Percentiles rank a stretch among this genome's conserved stretches.
These are phyloP conservation scores for Neopelma chrysocephalum DNA, from an alignment of 2,797 vertebrate species.

Conservation along the genomic window DNA sequence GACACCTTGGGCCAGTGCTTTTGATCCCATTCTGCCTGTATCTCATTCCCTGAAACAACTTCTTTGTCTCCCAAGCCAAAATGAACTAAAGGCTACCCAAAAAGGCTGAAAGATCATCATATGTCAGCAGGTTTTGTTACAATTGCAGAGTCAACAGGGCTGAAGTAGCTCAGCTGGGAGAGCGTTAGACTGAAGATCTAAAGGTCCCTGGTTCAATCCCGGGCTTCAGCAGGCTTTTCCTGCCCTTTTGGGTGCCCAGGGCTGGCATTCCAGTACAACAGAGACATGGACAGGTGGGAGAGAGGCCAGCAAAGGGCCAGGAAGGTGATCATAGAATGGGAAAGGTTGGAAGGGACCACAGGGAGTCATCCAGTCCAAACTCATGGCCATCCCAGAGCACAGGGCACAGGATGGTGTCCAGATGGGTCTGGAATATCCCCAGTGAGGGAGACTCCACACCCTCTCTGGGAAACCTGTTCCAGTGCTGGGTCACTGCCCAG, in stretches of 20 bases:
- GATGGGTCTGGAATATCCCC: neutral
- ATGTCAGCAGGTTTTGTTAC: neutral
- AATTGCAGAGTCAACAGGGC: fast-evolving
- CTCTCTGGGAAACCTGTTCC: neutral
- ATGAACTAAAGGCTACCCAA: neutral
- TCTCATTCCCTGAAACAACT: neutral
- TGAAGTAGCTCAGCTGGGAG: constrained; percentile 67
- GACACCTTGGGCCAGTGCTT: neutral
- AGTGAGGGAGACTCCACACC: neutral
- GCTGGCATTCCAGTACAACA: fast-evolving
- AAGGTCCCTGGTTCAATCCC: constrained; percentile 64
- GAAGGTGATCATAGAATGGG: neutral
- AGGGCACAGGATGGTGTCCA: neutral
- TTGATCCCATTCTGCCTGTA: neutral
- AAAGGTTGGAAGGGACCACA: fast-evolving
- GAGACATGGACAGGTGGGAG: fast-evolving
- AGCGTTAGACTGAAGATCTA: constrained; percentile 67
- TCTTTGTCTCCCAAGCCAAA: neutral
- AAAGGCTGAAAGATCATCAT: fast-evolving
- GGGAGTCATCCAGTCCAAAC: fast-evolving
- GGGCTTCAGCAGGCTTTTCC: constrained; percentile 15
- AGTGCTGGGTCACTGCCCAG: fast-evolving
- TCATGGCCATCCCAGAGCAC: neutral
- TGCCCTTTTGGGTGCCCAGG: fast-evolving
- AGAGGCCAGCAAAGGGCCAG: neutral